A percentile compares a stretch with the other conserved stretches of the same genome.
phyloP scores from a whole-genome alignment of 2,797 vertebrate species.

The Scyliorhinus canicula region DNA sequence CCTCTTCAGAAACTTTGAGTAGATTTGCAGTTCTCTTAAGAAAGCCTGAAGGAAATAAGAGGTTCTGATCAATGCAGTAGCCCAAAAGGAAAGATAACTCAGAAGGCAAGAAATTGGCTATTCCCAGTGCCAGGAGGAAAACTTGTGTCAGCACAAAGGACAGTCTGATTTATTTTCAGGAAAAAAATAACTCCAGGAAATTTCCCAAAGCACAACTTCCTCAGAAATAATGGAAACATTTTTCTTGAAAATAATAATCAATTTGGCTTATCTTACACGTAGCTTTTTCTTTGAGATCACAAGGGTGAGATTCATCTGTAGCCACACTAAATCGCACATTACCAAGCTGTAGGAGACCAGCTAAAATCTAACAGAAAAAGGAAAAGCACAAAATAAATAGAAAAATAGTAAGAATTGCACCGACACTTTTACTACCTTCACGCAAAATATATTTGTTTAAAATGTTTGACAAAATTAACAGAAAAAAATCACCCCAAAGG shows the following conservation, averaged over 20 bases:
- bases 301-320: slow-evolving; percentile 72
- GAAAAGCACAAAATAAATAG: background rate
- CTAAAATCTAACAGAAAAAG: slow-evolving; percentile 67
- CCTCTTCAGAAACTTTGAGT: slow-evolving; percentile 61
- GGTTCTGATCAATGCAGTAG: background rate
- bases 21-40: slow-evolving; percentile 61
- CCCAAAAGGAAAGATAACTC: background rate
- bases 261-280: slow-evolving; percentile 61
- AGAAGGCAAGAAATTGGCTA: background rate
- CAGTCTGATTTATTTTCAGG: background rate
- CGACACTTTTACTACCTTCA: background rate
- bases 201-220: background rate
- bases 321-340: slow-evolving; percentile 69
- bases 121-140: background rate
- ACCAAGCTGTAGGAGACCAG: slow-evolving; percentile 83
- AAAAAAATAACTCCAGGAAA: background rate
- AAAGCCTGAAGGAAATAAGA: slow-evolving; percentile 56
- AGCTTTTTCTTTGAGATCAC: slow-evolving; percentile 60
- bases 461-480: background rate
- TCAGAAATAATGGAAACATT: background rate
- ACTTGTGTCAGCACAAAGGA: background rate
- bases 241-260: background rate
- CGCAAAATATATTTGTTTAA: background rate
- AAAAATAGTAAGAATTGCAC: background rate
- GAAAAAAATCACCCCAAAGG: background rate